These are phyloP conservation scores for Pemphredon lugubris DNA, from an alignment of 2,888 invertebrate genomes.

Conservation along the genomic window DNA sequence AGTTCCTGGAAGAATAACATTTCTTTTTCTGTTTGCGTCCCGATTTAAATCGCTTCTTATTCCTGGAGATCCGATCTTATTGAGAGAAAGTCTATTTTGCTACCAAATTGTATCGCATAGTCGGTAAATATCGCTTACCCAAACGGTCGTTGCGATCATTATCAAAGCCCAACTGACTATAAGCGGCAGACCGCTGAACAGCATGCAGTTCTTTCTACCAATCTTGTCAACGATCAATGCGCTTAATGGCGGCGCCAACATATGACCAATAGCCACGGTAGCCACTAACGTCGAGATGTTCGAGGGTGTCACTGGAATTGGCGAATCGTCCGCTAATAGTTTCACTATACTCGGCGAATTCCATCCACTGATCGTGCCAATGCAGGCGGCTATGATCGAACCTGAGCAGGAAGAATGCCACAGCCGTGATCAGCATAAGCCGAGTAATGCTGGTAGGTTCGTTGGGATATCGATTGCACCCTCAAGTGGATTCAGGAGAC, in stretches of 20 bases:
- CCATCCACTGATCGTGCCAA: slow-evolving; percentile 68
- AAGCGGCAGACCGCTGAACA: slow-evolving; percentile 61
- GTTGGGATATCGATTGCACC: too few species aligned
- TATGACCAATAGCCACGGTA: slow-evolving; percentile 59
- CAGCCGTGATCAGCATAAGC: not conserved
- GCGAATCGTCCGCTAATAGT: slow-evolving; percentile 62
- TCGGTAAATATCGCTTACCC: slow-evolving; percentile 66
- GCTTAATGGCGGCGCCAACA: slow-evolving; percentile 59
- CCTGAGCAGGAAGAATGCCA: slow-evolving; percentile 29
- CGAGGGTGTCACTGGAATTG: slow-evolving; percentile 57
- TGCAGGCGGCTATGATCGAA: slow-evolving; percentile 22
- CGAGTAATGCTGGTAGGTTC: too few species aligned
- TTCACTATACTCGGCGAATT: slow-evolving; percentile 66
- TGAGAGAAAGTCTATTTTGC: too few species aligned
- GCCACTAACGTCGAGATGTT: slow-evolving; percentile 67
- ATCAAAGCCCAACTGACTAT: slow-evolving; percentile 64
- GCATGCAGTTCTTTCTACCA: slow-evolving; percentile 65
- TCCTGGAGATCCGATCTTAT: too few species aligned
- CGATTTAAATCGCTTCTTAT: too few species aligned
- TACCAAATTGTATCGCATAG: too few species aligned
- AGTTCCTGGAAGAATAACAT: slow-evolving; percentile 53
- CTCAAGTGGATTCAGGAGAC: too few species aligned
- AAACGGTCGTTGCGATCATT: slow-evolving; percentile 58
- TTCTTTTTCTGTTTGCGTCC: not conserved
- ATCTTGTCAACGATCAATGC: slow-evolving; percentile 61